phyloP scores from a whole-genome alignment of 2,888 invertebrate genomes.

The Zelleria hepariella region DNA sequence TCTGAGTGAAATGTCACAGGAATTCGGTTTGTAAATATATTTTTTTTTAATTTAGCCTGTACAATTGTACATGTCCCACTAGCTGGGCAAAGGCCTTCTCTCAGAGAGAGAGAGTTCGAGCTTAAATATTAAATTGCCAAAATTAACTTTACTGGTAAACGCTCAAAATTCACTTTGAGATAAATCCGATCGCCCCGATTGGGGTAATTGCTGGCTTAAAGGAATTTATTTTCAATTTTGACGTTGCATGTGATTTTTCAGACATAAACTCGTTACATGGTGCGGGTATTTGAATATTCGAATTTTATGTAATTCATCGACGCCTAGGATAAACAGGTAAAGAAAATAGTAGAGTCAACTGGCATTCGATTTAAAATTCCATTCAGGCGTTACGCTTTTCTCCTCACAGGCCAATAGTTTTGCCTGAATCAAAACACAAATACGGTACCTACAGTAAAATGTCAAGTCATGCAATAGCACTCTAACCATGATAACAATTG shows the following conservation, averaged over 20 bases:
- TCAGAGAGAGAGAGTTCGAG: too few relatives aligned
- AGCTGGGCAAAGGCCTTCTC: too few relatives aligned
- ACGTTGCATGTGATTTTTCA: conserved; percentile 50
- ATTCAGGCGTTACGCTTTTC: too few relatives aligned
- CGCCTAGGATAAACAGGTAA: too few relatives aligned
- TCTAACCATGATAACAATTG: neutral
- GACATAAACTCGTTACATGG: conserved; percentile 32
- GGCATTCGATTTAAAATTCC: too few relatives aligned
- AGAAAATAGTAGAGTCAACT: too few relatives aligned
- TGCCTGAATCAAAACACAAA: neutral
- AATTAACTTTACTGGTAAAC: neutral
- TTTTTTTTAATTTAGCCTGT: too few relatives aligned
- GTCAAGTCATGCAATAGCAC: neutral
- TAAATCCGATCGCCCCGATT: conserved; percentile 56
- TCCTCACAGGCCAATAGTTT: neutral
- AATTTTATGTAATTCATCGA: neutral
- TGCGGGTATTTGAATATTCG: neutral
- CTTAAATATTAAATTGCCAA: neutral
- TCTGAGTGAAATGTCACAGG: too few relatives aligned
- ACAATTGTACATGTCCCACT: too few relatives aligned
- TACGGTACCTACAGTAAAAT: neutral
- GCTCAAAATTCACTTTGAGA: conserved; percentile 17
- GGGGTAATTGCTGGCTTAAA: conserved; percentile 69
- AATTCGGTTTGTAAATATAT: too few relatives aligned
- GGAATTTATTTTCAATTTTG: conserved; percentile 69